Evolutionary conservation across 2,888 invertebrate genomes (phyloP).

Genomic region (Caenorhabditis sp.): DNA sequence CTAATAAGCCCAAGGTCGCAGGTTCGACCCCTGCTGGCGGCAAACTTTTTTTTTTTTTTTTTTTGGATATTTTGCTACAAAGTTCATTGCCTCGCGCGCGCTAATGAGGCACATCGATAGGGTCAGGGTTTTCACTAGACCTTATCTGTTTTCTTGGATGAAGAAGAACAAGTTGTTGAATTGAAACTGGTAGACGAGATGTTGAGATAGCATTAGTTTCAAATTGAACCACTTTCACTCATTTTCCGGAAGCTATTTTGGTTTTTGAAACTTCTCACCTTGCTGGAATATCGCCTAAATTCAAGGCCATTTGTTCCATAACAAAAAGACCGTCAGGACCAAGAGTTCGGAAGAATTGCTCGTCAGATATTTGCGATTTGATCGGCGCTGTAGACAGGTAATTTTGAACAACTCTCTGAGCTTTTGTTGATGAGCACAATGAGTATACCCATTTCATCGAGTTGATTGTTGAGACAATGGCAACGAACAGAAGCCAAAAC

Average conservation of each 20-base stretch:
- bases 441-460: slow-evolving; percentile 56
- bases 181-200: no score
- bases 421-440: slow-evolving; percentile 44
- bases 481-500: slow-evolving; percentile 70
- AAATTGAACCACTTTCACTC: no score
- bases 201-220: no score
- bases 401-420: slow-evolving; percentile 29
- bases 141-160: not conserved
- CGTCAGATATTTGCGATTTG: slow-evolving; percentile 21
- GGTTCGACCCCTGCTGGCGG: slow-evolving; percentile 70
- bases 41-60: slow-evolving; percentile 52
- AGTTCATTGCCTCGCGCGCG: no score
- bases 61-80: no score
- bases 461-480: slow-evolving; percentile 58
- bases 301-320: slow-evolving; percentile 65
- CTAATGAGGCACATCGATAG: no score
- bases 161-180: no score
- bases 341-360: slow-evolving; percentile 46
- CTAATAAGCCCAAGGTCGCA: slow-evolving; percentile 70
- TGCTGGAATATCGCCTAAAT: slow-evolving; percentile 68
- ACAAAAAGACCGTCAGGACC: slow-evolving; percentile 67
- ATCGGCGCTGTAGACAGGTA: slow-evolving; percentile 40
- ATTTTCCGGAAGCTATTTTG: no score
- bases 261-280: slow-evolving; percentile 41
- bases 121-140: not conserved